Base-by-base conservation (phyloP, 2,888 invertebrate genomes). In the Panzeria rudis region DNA sequence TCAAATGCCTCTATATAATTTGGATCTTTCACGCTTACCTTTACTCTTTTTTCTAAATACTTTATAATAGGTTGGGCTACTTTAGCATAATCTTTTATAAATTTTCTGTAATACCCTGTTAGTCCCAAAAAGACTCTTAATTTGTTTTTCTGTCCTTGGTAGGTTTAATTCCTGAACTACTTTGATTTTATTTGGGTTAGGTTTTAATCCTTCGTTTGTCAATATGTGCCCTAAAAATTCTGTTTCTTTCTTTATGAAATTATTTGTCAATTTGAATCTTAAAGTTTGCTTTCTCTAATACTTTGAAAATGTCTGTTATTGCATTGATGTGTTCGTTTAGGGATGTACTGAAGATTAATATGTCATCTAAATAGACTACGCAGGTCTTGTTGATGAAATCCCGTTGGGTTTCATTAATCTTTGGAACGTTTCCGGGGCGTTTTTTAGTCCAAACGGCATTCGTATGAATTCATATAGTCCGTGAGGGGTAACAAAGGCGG, bases 111-210 rank as follows among this genome's bases (percentile, higher is more conserved):
- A 6, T 66, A 66, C 0, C 76, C 76, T 4, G 54, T 54, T 7
- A 79, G 1, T 8, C 83, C 78, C 23, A 84, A 41, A 61, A 84
- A 84, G 23, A n/a, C 75, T 69, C 56, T 84, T 73, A n/a, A 79
- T 79, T 20, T 79, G 32, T 25, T 66, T 79, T 25, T 66, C 61
- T 0, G 78, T 79, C 54, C 29, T 69, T n/a, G 69, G 62, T 29
- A 64, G 1, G 38, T 68, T 35, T 17, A 78, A 13, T 9, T 66
- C 23, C 59, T 83, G 0, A 11, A 64, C 64, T 29, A 44, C 17
- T 25, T 59, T 68, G 47, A 76, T 23, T 44, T 77, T 68, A 8
- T 77, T 25, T 3, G 68, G 59, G 9, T 72, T 79, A 5, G 79
- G 79, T 44, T 62, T 79, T 6, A 79, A 0, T 7, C 71, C 71